Base-by-base conservation (phyloP, 2,888 invertebrate genomes). In the Sceliomorpha sp. region DNA sequence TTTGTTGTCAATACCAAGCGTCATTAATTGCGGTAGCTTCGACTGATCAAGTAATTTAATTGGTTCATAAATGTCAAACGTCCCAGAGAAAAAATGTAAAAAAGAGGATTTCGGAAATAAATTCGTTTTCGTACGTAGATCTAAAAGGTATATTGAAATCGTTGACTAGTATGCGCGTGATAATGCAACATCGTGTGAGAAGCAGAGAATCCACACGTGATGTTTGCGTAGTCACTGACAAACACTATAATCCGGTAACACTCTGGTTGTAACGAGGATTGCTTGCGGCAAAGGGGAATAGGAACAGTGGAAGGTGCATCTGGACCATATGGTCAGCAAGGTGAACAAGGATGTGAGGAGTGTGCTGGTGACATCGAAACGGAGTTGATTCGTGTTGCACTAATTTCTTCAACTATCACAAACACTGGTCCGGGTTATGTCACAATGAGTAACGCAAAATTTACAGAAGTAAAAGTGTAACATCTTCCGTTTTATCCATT, bases 211-310 rank as follows among this genome's bases (percentile, higher is more conserved):
- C n/a, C n/a, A n/a, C n/a, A n/a, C n/a, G n/a, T 62, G 62, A 48
- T 79, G 81, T 82, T 82, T 81, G 76, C 77, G 78, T 72, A 82
- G 77, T 80, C 79, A 68, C 72, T 51, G 75, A 75, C 79, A 82
- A 81, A 82, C 81, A 82, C 78, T 79, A 79, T 82, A 81, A 81
- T 80, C 79, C 76, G 76, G 76, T 79, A 79, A 80, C 80, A 73
- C 78, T 77, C 73, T 53, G 74, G 69, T 75, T 67, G 6, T 12
- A 36, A 75, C 71, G 73, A 73, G 77, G 74, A 77, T 80, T 73
- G 75, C 74, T 72, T 50, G 74, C 36, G 74, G 51, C 48, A 42
- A 40, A 31, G 59, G 31, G 32, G 62, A 34, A 13, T 31, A 15
- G 10, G 15, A 48, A 17, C 53, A 34, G 17, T 51, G 36, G 32